Conservation (phyloP, 35 echinoderm and acorn worm species). For the Lytechinus variegatus region DNA sequence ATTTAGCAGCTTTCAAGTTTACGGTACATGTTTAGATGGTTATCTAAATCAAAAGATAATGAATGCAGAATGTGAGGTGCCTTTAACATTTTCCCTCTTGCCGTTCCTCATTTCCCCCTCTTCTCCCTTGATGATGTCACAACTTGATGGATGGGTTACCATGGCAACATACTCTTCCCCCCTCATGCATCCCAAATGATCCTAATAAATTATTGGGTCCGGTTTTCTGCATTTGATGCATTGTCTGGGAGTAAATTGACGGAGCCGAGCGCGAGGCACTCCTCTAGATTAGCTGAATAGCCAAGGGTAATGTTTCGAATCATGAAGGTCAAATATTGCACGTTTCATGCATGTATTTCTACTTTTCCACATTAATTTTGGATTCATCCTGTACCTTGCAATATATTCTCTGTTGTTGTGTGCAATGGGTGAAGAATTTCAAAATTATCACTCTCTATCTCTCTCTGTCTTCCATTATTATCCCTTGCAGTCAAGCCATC, state of each 20-base stretch:
- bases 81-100: neutral
- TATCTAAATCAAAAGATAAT: neutral
- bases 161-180: neutral
- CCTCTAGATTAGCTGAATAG: neutral
- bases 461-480: neutral
- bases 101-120: neutral
- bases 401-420: neutral
- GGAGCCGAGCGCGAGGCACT: neutral
- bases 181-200: neutral
- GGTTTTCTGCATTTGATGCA: neutral
- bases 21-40: neutral
- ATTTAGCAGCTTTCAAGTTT: too few species aligned
- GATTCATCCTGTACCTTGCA: neutral
- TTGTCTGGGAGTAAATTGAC: constrained; percentile 1
- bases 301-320: neutral
- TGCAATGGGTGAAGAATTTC: neutral
- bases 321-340: neutral
- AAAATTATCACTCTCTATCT: neutral
- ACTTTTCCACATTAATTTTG: too few species aligned
- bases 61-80: neutral
- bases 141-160: neutral
- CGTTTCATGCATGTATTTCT: neutral
- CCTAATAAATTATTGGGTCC: neutral
- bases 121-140: neutral
- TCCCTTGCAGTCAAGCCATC: neutral